These are phyloP conservation scores for Leucoraja erinaceus DNA, from an alignment of 2,113 vertebrate species.

Conservation along the genomic window DNA sequence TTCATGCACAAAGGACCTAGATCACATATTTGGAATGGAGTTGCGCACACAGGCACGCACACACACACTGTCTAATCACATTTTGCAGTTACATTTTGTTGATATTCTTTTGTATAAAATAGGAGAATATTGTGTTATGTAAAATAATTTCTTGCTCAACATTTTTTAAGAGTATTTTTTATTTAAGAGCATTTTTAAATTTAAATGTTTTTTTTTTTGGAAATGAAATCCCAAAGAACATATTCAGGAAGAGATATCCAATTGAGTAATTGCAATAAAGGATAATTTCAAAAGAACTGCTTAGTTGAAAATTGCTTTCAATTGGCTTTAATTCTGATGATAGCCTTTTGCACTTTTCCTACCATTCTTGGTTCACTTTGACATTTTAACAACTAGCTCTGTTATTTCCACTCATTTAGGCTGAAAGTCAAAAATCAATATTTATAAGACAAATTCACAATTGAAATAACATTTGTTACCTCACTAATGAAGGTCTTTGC, in stretches of 20 bases:
- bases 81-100: too few relatives aligned
- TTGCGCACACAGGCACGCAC: too few relatives aligned
- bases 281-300: neutral
- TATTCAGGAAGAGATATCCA: neutral
- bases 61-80: too few relatives aligned
- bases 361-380: neutral
- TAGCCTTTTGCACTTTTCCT: neutral
- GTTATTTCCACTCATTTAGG: neutral
- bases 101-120: too few relatives aligned
- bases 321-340: neutral
- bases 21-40: too few relatives aligned
- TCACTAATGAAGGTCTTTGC: conserved; percentile 36
- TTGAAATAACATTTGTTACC: conserved; percentile 11
- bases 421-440: neutral
- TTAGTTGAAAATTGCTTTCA: neutral
- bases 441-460: neutral
- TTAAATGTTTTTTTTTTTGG: neutral
- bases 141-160: too few relatives aligned
- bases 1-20: too few relatives aligned
- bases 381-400: neutral
- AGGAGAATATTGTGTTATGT: too few relatives aligned
- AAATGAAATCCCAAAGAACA: neutral
- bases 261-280: neutral
- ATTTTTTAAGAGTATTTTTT: neutral
- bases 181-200: too few relatives aligned